Percentiles rank a stretch among this genome's conserved stretches.
These are phyloP conservation scores for Drosophila punjabiensis DNA, from an alignment of 1,140 invertebrate genomes.

Conservation along the genomic window DNA sequence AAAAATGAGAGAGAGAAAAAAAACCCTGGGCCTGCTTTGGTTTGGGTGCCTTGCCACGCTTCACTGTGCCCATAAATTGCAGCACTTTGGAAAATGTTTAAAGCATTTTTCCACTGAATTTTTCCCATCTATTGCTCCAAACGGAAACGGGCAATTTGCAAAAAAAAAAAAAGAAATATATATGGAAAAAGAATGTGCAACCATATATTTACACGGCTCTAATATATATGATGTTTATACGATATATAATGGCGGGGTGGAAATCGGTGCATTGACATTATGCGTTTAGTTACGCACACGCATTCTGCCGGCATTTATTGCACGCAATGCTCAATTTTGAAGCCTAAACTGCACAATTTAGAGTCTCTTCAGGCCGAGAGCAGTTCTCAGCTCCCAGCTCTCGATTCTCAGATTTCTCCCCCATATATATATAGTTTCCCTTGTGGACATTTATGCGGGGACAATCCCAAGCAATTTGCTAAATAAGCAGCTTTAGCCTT, in stretches of 20 bases:
- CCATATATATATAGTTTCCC: background rate
- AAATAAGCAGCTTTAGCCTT: slow-evolving; percentile 64
- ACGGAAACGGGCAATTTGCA: slow-evolving; percentile 82
- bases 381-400: background rate
- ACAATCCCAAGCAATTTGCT: slow-evolving; percentile 58
- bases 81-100: slow-evolving; percentile 68
- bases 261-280: slow-evolving; percentile 74
- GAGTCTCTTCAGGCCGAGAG: background rate
- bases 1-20: background rate
- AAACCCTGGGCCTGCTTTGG: slow-evolving; percentile 12
- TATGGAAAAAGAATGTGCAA: slow-evolving; percentile 4
- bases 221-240: slow-evolving; percentile 18
- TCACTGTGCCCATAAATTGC: slow-evolving; percentile 76
- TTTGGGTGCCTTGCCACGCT: slow-evolving; percentile 53
- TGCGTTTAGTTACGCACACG: slow-evolving; percentile 81
- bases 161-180: slow-evolving; percentile 48
- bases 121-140: slow-evolving; percentile 27
- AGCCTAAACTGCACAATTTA: slow-evolving; percentile 77
- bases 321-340: slow-evolving; percentile 74
- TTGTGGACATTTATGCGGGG: slow-evolving; percentile 19
- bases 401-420: background rate
- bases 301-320: slow-evolving; percentile 66
- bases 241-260: slow-evolving; percentile 6
- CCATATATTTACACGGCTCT: slow-evolving; percentile 18
- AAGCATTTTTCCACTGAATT: slow-evolving; percentile 73